Percentiles rank a stretch among this genome's conserved stretches.
These are phyloP conservation scores for Megalops atlanticus DNA, from an alignment of 2,113 vertebrate genomes.

Conservation along the genomic window DNA sequence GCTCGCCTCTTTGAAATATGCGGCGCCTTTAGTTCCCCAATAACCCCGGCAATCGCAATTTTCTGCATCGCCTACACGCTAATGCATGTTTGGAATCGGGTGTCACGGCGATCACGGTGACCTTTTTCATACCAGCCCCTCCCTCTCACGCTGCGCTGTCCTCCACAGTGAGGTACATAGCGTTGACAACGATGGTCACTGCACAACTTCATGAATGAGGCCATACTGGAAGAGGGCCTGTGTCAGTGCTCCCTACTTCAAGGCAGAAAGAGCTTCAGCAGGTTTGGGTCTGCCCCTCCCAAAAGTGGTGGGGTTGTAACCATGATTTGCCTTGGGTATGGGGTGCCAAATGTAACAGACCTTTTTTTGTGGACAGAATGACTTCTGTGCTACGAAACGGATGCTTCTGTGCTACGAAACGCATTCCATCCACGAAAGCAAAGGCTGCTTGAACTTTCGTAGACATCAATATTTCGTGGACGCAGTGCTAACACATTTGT, in stretches of 20 bases:
- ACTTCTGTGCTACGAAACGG: no score
- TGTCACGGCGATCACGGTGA: background rate
- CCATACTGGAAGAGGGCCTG: background rate
- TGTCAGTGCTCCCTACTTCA: background rate
- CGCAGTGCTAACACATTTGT: no score
- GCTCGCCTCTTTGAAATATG: constrained; percentile 23
- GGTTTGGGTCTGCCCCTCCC: background rate
- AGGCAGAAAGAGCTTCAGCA: background rate
- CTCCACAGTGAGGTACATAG: background rate
- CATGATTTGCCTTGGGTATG: background rate
- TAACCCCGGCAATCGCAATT: background rate
- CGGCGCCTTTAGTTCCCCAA: constrained; percentile 24
- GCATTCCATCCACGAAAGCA: no score
- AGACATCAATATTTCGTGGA: no score
- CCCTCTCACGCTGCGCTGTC: background rate
- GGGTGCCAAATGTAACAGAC: background rate
- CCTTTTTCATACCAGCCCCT: background rate
- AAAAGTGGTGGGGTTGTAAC: no score
- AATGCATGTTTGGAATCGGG: background rate
- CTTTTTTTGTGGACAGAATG: no score
- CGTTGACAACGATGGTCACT: background rate
- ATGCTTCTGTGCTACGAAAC: no score
- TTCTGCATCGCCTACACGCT: background rate
- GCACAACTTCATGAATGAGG: background rate
- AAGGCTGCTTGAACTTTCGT: no score